Evolutionary conservation across 2,888 invertebrate species (phyloP), one percentile per base, ranked within the genome.

Genomic region (Agriotes lineatus): DNA sequence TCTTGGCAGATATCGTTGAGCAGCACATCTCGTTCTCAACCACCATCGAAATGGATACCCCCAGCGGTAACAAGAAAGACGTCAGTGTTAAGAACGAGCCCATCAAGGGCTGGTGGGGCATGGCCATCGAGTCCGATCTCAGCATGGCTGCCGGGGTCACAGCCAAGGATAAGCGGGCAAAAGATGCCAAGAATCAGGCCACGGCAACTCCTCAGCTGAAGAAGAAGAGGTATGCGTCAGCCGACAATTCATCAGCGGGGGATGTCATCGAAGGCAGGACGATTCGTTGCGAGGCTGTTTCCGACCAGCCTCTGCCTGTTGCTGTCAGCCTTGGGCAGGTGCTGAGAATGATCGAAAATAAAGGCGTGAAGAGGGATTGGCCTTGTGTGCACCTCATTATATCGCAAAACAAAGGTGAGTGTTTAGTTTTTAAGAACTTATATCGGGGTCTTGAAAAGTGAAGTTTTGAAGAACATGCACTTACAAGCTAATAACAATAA

Each of bases 91-190:
- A 77, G 52, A 73, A 74, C 39, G 81, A 81, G 50, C 68, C 79
- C 9, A 75, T 81, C 59, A 83, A 82, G 66, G 79, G 86, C 45
- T 81, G 85, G 71, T 86, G 85, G 83, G 84, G 85, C 73, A 81
- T 86, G 42, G 83, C 85, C 7, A 78, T 80, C 12, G 84, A 84
- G 60, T 84, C 85, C 1, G 85, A 87, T 66, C 85, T 89, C 73
- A 93, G 93, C 76, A 90, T 95, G 64, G 94, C 94, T 7, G 95
- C 96, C 54, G 95, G 93, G 57, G 92, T 93, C 70, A 93, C 93
- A 14, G 95, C 95, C 58, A 95, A 96, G 85, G 96, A 96, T 83
- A 96, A 96, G 83, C 88, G 96, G 45, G 90, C 92, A 71, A 96
- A 95, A 82, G 94, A 94, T 85, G 90, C 91, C 56, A 91, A 93